Base-by-base conservation (phyloP, 2,113 vertebrate species). In the Clarias macrocephalus region DNA sequence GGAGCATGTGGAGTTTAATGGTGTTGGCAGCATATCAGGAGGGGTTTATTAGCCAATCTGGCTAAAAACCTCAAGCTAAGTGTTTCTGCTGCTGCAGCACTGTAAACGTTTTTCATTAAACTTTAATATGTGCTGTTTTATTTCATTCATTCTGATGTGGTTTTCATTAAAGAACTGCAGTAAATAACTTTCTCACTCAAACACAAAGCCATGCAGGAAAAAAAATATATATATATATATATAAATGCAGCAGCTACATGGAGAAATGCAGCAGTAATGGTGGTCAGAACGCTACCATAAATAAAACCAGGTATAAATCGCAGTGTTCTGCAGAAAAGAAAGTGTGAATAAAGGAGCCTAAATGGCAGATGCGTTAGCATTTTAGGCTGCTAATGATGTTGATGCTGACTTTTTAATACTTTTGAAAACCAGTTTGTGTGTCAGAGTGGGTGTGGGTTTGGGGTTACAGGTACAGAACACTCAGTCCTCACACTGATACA, bases 51-150 rank as follows among this genome's bases (percentile, higher is more conserved):
- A 80, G 56, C 5, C 79, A 5, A 80, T 80, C 56, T 80, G 79
- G 79, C 57, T 37, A 79, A 80, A 28, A 60, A 60, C 56, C 28
- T 13, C 79, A 80, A 80, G 79, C 28, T 60, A 80, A 60, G 57
- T 60, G 79, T 37, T 48, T 48, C 48, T 60, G 56, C 30, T 37
- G 30, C 28, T 19, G 77, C 28, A 30, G 15, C 28, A 33, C 56
- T 33, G 57, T 80, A 80, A 80, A 59, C 10, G 10, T 18, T 80
- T 5, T 10, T 10, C 7, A 60, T 60, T 80, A 80, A 21, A 60
- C 8, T 60, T 80, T 80, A 80, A 79, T 79, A 19, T 2, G 3
- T 21, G 1, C 1, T 37, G 79, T 60, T 60, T 80, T 33, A 23
- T 80, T 80, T 33, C 28, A 80, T 59, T 80, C 10, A 33, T 60